These are phyloP conservation scores for Lycorma delicatula DNA, from an alignment of 1,140 invertebrate genomes.

Conservation along the genomic window DNA sequence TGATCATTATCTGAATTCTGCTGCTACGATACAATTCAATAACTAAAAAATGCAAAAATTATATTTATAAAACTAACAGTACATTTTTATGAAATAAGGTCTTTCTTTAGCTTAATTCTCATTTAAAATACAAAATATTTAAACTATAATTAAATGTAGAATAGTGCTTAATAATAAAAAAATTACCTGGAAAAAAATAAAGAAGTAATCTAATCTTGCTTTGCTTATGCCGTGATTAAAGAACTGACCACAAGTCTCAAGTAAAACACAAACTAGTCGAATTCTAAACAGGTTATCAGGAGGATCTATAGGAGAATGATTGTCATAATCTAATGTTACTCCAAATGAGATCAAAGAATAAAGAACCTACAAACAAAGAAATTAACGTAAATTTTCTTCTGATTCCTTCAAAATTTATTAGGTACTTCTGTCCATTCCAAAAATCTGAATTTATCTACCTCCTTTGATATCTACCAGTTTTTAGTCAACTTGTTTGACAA, in stretches of 20 bases:
- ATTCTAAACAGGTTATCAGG: slow-evolving; percentile 86
- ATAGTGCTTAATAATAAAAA: neutral
- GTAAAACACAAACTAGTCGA: slow-evolving; percentile 73
- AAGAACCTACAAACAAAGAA: slow-evolving; percentile 47
- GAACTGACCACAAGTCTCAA: slow-evolving; percentile 90
- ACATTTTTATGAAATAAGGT: neutral
- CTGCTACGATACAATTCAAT: no score
- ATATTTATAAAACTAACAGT: no score
- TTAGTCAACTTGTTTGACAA: no score
- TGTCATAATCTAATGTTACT: slow-evolving; percentile 57
- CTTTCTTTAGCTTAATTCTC: neutral
- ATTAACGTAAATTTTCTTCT: no score
- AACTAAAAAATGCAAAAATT: no score
- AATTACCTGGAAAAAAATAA: slow-evolving; percentile 75
- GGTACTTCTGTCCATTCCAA: no score
- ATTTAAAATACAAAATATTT: neutral
- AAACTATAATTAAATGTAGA: neutral
- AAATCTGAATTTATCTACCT: no score
- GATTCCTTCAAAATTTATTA: no score
- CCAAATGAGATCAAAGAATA: slow-evolving; percentile 93
- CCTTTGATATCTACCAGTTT: no score
- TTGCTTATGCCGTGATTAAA: slow-evolving; percentile 87
- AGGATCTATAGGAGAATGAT: slow-evolving; percentile 60
- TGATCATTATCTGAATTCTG: no score
- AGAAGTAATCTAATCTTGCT: slow-evolving; percentile 86